Percentiles rank a stretch among this genome's conserved stretches.
phyloP scores from a whole-genome alignment of 2,888 invertebrate genomes.

The Drosophila barbarae region DNA sequence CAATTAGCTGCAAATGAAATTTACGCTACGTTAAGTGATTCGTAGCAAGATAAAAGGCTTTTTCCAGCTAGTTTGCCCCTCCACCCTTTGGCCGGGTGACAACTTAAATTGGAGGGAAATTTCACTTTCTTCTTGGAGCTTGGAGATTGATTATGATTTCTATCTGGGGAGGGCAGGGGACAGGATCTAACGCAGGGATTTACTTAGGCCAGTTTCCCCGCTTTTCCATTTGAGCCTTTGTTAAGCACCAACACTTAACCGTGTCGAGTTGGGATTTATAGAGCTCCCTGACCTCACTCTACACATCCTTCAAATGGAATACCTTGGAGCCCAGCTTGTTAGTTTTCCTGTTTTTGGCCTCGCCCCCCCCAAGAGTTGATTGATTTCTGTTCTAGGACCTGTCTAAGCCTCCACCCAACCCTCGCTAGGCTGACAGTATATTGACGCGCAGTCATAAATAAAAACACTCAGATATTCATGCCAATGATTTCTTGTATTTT shows the following conservation, averaged over 20 bases:
- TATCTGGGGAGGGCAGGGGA: slow-evolving; percentile 1
- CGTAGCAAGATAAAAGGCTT: slow-evolving; percentile 35
- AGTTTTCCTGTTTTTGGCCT: slow-evolving; percentile 21
- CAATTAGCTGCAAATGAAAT: slow-evolving; percentile 69
- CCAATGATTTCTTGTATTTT: slow-evolving; percentile 45
- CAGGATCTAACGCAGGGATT: slow-evolving; percentile 1
- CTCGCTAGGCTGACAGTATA: slow-evolving; percentile 27
- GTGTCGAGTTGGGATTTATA: slow-evolving; percentile 65
- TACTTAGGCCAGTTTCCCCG: background rate
- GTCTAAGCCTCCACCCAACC: slow-evolving; percentile 10
- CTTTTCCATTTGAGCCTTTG: slow-evolving; percentile 41
- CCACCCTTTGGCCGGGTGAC: slow-evolving; percentile 3
- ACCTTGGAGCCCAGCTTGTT: slow-evolving; percentile 10
- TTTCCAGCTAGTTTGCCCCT: slow-evolving; percentile 8
- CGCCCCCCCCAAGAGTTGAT: slow-evolving; percentile 50
- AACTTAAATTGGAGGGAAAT: slow-evolving; percentile 14
- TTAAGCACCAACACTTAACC: slow-evolving; percentile 68
- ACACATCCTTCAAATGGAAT: slow-evolving; percentile 17
- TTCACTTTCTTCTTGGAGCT: slow-evolving; percentile 14
- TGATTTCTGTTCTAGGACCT: slow-evolving; percentile 59
- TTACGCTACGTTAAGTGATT: slow-evolving; percentile 54
- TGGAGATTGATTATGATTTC: slow-evolving; percentile 32
- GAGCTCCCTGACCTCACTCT: slow-evolving; percentile 30
- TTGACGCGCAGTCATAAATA: slow-evolving; percentile 69
- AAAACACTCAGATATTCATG: slow-evolving; percentile 72